Evolutionary conservation across 2,797 vertebrate genomes (phyloP), one percentile per base, ranked within the genome.

Genomic region (Oryzias dopingdopingensis): DNA sequence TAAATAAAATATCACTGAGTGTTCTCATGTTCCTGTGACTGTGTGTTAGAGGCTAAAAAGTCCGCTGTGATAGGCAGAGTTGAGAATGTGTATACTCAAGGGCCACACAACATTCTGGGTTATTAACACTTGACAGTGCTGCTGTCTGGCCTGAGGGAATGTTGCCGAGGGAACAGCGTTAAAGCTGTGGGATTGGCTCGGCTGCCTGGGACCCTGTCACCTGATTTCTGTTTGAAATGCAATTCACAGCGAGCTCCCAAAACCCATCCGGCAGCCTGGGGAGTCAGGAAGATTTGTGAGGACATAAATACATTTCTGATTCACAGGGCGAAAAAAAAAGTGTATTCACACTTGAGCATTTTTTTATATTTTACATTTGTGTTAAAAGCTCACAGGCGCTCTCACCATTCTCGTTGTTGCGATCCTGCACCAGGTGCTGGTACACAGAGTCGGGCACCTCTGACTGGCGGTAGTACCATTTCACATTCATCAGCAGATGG

Each of bases 401-500:
- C 90, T 91, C 88, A 99, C 96, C 97, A 15, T 99, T 99, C 86
- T 99, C 97, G 47, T 98, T 98, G 92, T 99, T 96, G 76, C 97
- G 94, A 89, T 99, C 97, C 91, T 98, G 97, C 81, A 99, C 97
- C 92, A 99, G 93, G 91, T 98, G 97, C 91, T 99, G 97, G 88
- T 99, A 99, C 74, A 99, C 97, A 1, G 97, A 99, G 90, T 98
- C 97, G 0, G 97, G 97, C 74, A 99, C 97, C 93, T 99, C 97
- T 72, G 97, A 99, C 80, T 99, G 96, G 87, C 97, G 97, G 89
- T 99, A 99, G 93, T 98, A 99, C 97, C 97, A 99, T 90, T 99
- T 99, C 82, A 99, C 97, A 82, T 96, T 99, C 96, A 99, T 99
- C 83, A 99, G 92, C 82, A 99, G 95, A 89, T 99, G 97, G 93